Evolutionary conservation across 1,140 invertebrate genomes (phyloP).

Genomic region (Drosophila subpulchrella): DNA sequence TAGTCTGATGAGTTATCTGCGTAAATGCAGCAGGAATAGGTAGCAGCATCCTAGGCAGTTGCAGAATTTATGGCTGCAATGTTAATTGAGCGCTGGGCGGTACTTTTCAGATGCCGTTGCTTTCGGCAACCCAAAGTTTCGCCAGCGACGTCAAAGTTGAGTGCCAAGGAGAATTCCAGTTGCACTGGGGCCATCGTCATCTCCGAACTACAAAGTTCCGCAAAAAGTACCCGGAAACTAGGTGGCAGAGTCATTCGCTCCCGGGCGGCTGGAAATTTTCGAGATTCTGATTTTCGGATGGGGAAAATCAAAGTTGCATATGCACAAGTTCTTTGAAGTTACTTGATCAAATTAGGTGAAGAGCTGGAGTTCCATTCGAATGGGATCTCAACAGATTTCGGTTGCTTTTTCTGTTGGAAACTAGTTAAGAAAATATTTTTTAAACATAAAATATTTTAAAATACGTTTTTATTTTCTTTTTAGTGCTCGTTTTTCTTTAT

Average conservation of each 20-base stretch:
- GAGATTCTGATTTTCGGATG: constrained; percentile 16
- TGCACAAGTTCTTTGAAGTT: constrained; percentile 45
- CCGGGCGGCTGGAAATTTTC: constrained; percentile 7
- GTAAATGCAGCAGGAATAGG: constrained; percentile 60
- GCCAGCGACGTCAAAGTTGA: constrained; percentile 39
- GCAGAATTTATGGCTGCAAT: constrained; percentile 74
- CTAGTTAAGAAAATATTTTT: background rate
- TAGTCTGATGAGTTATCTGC: constrained; percentile 82
- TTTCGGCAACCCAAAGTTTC: constrained; percentile 32
- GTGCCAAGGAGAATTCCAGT: constrained; percentile 22
- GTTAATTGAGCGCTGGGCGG: constrained; percentile 72
- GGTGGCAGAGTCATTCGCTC: constrained; percentile 33
- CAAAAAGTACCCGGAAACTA: constrained; percentile 13
- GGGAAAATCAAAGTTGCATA: constrained; percentile 40
- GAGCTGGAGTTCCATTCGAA: constrained; percentile 2
- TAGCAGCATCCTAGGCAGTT: constrained; percentile 41
- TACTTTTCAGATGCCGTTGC: constrained; percentile 40
- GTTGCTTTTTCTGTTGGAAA: background rate
- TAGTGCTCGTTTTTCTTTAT: too few relatives aligned
- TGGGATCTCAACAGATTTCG: background rate
- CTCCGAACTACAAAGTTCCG: background rate
- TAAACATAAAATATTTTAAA: background rate
- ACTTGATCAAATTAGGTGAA: constrained; percentile 44
- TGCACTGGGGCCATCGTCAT: constrained; percentile 32
- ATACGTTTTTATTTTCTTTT: background rate